These are phyloP conservation scores for Exephanes ischioxanthus DNA, from an alignment of 2,888 invertebrate genomes.

Conservation along the genomic window DNA sequence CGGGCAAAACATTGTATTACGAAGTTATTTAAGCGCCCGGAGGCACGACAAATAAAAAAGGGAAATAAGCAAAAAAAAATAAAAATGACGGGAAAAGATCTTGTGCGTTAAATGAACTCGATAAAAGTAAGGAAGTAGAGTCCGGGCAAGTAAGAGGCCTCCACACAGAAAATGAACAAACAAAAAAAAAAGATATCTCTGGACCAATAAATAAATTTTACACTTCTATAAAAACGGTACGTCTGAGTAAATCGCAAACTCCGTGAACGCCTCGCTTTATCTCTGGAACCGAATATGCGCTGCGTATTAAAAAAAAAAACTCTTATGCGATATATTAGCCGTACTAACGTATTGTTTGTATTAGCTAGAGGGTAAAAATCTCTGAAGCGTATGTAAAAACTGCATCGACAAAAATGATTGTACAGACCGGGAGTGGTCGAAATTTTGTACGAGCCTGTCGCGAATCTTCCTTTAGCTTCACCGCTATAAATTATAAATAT, in stretches of 20 bases:
- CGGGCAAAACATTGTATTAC: conserved; percentile 38
- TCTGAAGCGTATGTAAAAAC: conserved; percentile 18
- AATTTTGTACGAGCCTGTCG: conserved; percentile 23
- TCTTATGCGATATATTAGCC: conserved; percentile 60
- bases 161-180: conserved; percentile 66
- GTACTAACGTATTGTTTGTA: conserved; percentile 47
- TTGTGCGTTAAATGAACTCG: conserved; percentile 6
- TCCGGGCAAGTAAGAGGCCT: conserved; percentile 50
- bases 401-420: conserved; percentile 11
- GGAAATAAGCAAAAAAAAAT: neutral
- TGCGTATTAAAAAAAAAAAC: conserved; percentile 41
- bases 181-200: conserved; percentile 77
- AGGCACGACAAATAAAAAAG: conserved; percentile 20
- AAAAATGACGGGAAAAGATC: neutral
- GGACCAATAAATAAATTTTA: conserved; percentile 84
- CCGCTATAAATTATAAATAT: conserved; percentile 44
- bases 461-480: conserved; percentile 30
- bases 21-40: conserved; percentile 55
- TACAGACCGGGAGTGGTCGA: conserved; percentile 28
- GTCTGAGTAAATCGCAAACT: conserved; percentile 70
- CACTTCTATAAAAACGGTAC: conserved; percentile 79
- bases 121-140: conserved; percentile 23
- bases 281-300: conserved; percentile 65
- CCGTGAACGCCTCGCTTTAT: conserved; percentile 69
- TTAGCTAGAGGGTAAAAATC: conserved; percentile 29